Conservation (phyloP, 2,888 invertebrate genomes). For the Cantharis flavilabris region DNA sequence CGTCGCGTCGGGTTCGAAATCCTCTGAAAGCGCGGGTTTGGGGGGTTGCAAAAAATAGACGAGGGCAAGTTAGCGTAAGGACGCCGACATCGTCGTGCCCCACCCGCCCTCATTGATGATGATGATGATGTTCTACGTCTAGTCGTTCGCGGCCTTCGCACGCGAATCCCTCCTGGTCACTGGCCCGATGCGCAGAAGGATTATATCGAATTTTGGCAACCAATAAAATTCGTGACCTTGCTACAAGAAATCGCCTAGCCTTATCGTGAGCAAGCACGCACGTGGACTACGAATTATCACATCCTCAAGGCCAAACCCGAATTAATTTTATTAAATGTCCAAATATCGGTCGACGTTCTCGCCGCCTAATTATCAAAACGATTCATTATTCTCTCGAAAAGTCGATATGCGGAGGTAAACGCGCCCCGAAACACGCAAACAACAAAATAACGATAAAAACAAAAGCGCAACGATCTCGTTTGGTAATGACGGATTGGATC, state of each 20-base stretch:
- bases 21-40: not conserved
- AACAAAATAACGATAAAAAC: conserved; percentile 6
- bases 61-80: not conserved
- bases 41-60: conserved; percentile 1
- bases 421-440: conserved; percentile 1
- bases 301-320: conserved; percentile 12
- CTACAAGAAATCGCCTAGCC: conserved; percentile 1
- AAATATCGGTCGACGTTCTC: not conserved
- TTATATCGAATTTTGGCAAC: conserved; percentile 27
- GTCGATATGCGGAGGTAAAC: not conserved
- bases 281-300: conserved; percentile 20
- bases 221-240: conserved; percentile 34
- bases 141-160: conserved; percentile 31
- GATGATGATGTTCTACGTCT: conserved; percentile 17
- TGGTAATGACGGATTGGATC: conserved; percentile 11
- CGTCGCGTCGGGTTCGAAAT: not conserved
- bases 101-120: conserved; percentile 18
- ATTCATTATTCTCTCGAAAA: not conserved
- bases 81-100: conserved; percentile 13
- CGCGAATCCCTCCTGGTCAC: conserved; percentile 45
- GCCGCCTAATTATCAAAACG: not conserved
- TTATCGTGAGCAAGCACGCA: conserved; percentile 9
- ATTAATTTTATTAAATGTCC: not conserved
- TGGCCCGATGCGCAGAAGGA: conserved; percentile 49
- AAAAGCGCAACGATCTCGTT: conserved; percentile 9